Conservation (phyloP, 2,113 vertebrate genomes). For the Carlito syrichta region DNA sequence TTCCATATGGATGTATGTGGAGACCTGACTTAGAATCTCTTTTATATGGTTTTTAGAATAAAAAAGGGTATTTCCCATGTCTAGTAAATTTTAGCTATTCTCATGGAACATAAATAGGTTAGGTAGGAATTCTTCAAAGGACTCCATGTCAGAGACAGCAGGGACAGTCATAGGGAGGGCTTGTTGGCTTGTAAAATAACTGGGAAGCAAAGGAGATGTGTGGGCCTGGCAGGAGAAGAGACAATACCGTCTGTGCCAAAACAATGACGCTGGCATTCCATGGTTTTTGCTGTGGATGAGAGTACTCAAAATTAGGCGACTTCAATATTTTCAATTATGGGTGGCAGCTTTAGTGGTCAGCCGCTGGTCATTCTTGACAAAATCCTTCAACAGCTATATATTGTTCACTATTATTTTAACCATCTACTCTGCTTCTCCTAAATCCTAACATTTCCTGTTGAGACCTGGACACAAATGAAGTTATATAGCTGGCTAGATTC, state of each 20-base stretch:
- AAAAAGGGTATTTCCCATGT: neutral
- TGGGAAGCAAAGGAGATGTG: slow-evolving; percentile 7
- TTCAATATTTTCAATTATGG: slow-evolving; percentile 31
- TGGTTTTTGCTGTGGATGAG: neutral
- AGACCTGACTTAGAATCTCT: neutral
- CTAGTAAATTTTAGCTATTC: slow-evolving; percentile 9
- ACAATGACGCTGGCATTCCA: slow-evolving; percentile 17
- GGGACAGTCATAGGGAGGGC: neutral
- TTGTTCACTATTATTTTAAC: neutral
- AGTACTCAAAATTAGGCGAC: neutral
- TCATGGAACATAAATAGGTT: neutral
- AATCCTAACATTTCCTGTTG: neutral
- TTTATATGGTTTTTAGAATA: neutral
- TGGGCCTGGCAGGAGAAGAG: slow-evolving; percentile 41
- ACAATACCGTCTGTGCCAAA: slow-evolving; percentile 36
- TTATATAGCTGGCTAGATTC: neutral
- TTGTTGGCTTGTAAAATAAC: slow-evolving; percentile 7
- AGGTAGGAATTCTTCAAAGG: neutral
- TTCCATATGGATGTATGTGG: neutral
- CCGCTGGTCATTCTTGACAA: neutral
- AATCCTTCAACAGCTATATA: neutral
- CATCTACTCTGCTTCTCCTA: neutral
- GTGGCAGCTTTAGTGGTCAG: neutral
- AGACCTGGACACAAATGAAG: neutral
- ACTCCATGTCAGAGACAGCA: neutral